phyloP scores from a whole-genome alignment of 1,140 invertebrate genomes.

The Hylaeus volcanicus region DNA sequence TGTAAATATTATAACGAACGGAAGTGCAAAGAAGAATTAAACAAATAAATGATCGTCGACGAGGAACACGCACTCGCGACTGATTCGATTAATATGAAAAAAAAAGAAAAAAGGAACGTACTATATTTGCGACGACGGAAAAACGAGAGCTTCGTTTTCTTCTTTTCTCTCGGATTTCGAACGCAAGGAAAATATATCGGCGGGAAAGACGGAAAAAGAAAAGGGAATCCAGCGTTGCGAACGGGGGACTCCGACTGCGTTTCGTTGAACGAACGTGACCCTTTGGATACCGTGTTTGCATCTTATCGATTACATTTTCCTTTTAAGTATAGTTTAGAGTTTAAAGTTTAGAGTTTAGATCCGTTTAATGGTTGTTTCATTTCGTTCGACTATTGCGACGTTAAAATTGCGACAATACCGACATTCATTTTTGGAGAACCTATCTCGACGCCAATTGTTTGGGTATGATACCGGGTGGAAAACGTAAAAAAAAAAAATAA shows the following conservation, averaged over 20 bases:
- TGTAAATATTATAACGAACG: conserved; percentile 77
- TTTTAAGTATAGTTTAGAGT: conserved; percentile 53
- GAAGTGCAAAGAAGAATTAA: conserved; percentile 49
- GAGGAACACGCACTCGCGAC: conserved; percentile 42
- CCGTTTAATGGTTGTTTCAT: conserved; percentile 58
- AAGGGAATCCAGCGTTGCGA: conserved; percentile 25
- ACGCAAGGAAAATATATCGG: not conserved
- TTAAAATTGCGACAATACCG: conserved; percentile 70
- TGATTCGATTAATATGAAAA: conserved; percentile 63
- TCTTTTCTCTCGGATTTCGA: not conserved
- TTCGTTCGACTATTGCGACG: conserved; percentile 56
- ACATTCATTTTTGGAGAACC: conserved; percentile 54
- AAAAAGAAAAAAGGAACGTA: conserved; percentile 59
- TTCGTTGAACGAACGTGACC: conserved; percentile 40
- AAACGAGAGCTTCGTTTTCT: not conserved
- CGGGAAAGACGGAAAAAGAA: not conserved
- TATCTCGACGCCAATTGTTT: conserved; percentile 60
- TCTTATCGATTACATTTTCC: conserved; percentile 41
- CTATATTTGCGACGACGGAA: conserved; percentile 47
- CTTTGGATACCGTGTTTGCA: conserved; percentile 37
- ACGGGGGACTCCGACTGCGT: conserved; percentile 21
- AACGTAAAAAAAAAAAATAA: not conserved
- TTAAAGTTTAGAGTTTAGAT: conserved; percentile 58
- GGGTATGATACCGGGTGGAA: conserved; percentile 54
- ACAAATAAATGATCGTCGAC: conserved; percentile 55